Evolutionary conservation across 2,113 vertebrate species (phyloP), one percentile per base, ranked within the genome.

Genomic region (Nothocercus nigrocapillus): DNA sequence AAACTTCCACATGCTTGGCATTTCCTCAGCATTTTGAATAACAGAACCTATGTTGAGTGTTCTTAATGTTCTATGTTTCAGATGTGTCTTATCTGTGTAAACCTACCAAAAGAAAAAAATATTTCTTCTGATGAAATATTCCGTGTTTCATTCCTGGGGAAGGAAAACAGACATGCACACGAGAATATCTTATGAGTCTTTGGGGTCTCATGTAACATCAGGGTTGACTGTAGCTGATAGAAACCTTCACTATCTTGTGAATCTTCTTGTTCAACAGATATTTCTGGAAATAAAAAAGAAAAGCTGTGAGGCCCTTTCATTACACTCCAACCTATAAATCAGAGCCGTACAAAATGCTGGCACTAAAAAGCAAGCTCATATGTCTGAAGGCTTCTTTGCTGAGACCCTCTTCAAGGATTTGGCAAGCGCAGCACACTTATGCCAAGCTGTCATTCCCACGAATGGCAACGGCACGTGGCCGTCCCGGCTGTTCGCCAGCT

Each of bases 121-220:
- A 97, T 96, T 94, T 97, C 95, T 96, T 96, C 75, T 38, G 96
- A 97, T 62, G 97, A 97, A 90, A 91, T 70, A 72, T 58, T 96
- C 89, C 68, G 9, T 11, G 61, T 88, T 93, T 95, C 77, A 81
- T 95, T 96, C 83, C 90, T 28, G 0, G 32, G 86, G 28, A 53
- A 93, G 19, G 90, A 84, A 91, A 94, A 94, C 19, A 92, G 32
- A 81, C 97, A 96, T 30, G 9, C 40, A 77, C 97, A 98, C 0
- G 32, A 97, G 70, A 97, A 83, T 0, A 18, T 93, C 49, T 89
- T 86, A 9, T 72, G 28, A 82, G 34, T 21, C 51, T 90, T 59
- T n/a, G 51, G 68, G 49, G 21, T 73, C 44, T 44, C 34, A 40
- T 47, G 67, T 34, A 77, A 73, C 76, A 45, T 66, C 67, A 98